phyloP scores from a whole-genome alignment of 2,113 vertebrate species.

The Desmodus rotundus region DNA sequence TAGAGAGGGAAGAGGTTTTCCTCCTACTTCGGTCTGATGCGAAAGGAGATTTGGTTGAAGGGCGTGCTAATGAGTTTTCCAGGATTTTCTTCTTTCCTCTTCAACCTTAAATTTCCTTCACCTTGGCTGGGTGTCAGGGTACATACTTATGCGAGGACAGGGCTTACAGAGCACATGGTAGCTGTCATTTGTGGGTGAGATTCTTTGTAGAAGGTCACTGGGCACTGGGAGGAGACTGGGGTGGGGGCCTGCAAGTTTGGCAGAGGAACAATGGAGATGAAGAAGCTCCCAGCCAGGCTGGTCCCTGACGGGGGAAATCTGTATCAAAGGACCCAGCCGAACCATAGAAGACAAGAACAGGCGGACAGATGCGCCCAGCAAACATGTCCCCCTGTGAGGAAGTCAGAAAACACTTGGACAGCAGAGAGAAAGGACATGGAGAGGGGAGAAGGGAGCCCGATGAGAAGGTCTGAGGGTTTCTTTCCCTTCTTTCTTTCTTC shows the following conservation, averaged over 20 bases:
- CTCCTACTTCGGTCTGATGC: background rate
- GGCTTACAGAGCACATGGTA: conserved; percentile 44
- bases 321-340: conserved; percentile 57
- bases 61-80: background rate
- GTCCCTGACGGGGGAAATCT: background rate
- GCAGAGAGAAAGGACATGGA: background rate
- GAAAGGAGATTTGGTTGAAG: background rate
- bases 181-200: conserved; percentile 65
- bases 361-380: background rate
- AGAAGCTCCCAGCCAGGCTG: background rate
- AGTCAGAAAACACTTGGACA: background rate
- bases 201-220: conserved; percentile 47
- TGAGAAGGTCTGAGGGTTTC: background rate
- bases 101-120: conserved; percentile 53
- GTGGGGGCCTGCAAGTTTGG: background rate
- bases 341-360: conserved; percentile 49
- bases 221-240: background rate
- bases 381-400: conserved; percentile 28
- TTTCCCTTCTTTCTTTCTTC: background rate
- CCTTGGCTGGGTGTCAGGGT: conserved; percentile 27
- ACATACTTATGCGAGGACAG: conserved; percentile 33
- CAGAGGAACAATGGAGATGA: background rate
- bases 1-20: background rate
- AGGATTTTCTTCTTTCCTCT: conserved; percentile 33
- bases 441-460: background rate